These are phyloP conservation scores for Phallusia fumigata DNA, from an alignment of 23 tunicate species.

Conservation along the genomic window DNA sequence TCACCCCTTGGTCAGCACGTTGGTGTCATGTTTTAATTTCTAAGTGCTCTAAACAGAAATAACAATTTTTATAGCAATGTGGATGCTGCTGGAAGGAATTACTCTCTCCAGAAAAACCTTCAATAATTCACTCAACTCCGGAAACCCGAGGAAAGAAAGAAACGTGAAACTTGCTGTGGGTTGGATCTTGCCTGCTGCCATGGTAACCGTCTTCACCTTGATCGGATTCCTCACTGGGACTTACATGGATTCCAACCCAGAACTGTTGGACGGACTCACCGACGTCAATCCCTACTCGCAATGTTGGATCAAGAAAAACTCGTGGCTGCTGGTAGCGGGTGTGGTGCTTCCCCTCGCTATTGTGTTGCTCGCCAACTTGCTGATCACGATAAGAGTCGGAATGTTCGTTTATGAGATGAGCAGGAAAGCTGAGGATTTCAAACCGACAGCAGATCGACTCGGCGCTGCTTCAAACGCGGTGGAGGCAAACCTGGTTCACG, in stretches of 20 bases:
- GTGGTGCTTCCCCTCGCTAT: constrained; percentile 28
- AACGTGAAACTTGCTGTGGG: neutral
- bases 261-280: neutral
- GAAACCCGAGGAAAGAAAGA: neutral
- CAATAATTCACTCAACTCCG: neutral
- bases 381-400: constrained; percentile 24
- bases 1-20: too few species aligned
- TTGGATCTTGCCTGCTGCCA: constrained; percentile 26
- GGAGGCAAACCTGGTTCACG: neutral
- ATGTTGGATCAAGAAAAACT: constrained; percentile 10
- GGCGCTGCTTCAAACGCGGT: neutral
- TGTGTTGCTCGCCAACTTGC: constrained; percentile 9
- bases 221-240: constrained; percentile 20
- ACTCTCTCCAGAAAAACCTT: neutral
- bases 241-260: constrained; percentile 24
- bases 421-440: constrained; percentile 2
- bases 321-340: constrained; percentile 4
- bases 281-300: constrained; percentile 7
- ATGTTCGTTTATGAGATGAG: constrained; percentile 22
- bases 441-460: neutral
- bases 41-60: too few species aligned
- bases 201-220: constrained; percentile 10
- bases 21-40: too few species aligned
- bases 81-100: constrained; percentile 44
- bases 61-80: neutral